Conservation (phyloP, 2,888 invertebrate species). For the Criorhina ranunculi region DNA sequence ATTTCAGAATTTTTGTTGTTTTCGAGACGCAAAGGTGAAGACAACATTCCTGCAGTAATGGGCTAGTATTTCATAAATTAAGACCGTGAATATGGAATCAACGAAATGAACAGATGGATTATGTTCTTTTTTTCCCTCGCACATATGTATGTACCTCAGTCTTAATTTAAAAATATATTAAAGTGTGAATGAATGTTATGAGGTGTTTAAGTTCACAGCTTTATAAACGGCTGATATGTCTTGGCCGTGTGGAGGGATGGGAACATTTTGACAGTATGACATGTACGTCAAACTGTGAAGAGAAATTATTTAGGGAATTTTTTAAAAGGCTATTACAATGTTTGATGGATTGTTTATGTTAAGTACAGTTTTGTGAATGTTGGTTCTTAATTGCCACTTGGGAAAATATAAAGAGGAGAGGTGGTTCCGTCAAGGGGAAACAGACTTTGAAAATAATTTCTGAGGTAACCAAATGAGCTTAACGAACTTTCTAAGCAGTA, state of each 20-base stretch:
- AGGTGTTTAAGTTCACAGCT: not conserved
- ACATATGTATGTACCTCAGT: not conserved
- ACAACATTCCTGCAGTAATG: constrained; percentile 5
- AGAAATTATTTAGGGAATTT: too few relatives aligned
- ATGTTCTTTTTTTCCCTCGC: not conserved
- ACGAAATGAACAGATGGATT: constrained; percentile 13
- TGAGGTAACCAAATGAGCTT: too few relatives aligned
- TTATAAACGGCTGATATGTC: not conserved
- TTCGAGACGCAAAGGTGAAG: not conserved
- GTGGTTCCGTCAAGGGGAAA: too few relatives aligned
- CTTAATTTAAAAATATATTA: not conserved
- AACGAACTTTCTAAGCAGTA: too few relatives aligned
- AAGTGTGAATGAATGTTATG: not conserved
- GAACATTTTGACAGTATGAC: not conserved
- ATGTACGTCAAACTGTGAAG: not conserved
- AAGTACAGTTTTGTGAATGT: too few relatives aligned
- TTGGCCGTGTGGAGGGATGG: not conserved
- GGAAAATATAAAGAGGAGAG: too few relatives aligned
- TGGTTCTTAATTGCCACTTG: too few relatives aligned
- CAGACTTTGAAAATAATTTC: too few relatives aligned
- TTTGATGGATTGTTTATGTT: too few relatives aligned
- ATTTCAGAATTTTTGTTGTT: not conserved
- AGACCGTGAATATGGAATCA: not conserved
- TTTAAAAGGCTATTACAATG: too few relatives aligned
- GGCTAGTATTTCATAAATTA: not conserved